Percentiles rank a stretch among this genome's conserved stretches.
Evolutionary conservation across 2,113 vertebrate species (phyloP).

Genomic region (Anolis carolinensis): DNA sequence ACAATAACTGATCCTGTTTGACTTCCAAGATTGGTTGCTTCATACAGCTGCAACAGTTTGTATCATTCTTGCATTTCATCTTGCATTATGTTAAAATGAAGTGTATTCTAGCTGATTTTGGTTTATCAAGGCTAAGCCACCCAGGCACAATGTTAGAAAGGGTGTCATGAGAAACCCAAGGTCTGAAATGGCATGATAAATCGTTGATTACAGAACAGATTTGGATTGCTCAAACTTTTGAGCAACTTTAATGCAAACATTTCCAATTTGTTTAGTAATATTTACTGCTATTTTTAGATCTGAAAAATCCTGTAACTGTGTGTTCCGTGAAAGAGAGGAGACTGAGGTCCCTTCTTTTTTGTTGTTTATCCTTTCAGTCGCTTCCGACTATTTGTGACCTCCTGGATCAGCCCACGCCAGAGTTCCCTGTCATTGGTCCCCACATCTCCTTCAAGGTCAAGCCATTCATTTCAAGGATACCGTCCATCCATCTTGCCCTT

Average conservation of each 20-base stretch:
- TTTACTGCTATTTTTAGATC: neutral
- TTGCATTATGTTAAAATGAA: neutral
- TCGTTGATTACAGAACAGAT: neutral
- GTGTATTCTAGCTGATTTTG: neutral
- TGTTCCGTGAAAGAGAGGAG: neutral
- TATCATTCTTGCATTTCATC: neutral
- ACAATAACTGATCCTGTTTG: too few relatives aligned
- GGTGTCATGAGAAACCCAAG: neutral
- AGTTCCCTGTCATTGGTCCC: too few relatives aligned
- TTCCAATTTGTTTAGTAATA: neutral
- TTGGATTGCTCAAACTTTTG: slow-evolving; percentile 6
- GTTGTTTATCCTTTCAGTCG: too few relatives aligned
- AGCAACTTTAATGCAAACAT: neutral
- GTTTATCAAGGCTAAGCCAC: neutral
- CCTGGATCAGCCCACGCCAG: too few relatives aligned
- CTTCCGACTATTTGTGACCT: too few relatives aligned
- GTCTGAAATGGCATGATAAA: neutral
- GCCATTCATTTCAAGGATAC: too few relatives aligned
- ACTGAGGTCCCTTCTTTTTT: neutral
- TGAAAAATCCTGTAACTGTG: neutral
- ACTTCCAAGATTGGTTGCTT: too few relatives aligned
- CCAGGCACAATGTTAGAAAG: neutral
- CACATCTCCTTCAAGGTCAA: too few relatives aligned
- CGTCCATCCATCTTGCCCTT: too few relatives aligned
- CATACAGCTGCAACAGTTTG: neutral